Percentiles rank a stretch among this genome's conserved stretches.
Evolutionary conservation across 1,140 invertebrate genomes (phyloP).

Genomic region (Neodiprion pinetum): DNA sequence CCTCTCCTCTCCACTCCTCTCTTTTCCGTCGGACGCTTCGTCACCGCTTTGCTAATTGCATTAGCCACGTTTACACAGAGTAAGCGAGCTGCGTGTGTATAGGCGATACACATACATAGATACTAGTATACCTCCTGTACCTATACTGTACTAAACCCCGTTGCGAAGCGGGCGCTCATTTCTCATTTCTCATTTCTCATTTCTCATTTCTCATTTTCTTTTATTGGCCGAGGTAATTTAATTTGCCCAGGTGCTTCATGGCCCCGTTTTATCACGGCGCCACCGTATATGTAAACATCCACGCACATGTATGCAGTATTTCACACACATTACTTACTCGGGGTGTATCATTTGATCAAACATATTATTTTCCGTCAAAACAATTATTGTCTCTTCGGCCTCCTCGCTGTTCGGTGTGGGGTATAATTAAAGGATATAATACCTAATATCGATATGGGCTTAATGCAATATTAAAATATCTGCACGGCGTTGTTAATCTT

Average conservation of each 20-base stretch:
- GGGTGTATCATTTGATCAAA: no score
- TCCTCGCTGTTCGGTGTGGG: no score
- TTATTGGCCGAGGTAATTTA: slow-evolving; percentile 1
- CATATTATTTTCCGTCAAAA: no score
- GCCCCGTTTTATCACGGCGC: background rate
- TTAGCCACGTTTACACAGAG: background rate
- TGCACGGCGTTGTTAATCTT: no score
- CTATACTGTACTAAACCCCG: background rate
- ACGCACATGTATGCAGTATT: no score
- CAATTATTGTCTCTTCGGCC: no score
- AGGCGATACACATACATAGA: background rate
- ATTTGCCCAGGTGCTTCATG: background rate
- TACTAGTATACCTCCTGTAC: background rate
- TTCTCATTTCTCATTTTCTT: background rate
- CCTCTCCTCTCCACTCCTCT: background rate
- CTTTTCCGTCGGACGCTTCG: background rate
- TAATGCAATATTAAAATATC: no score
- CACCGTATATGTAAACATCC: no score
- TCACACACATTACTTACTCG: no score
- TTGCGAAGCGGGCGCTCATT: background rate
- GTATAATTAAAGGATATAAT: no score
- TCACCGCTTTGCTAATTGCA: slow-evolving; percentile 4
- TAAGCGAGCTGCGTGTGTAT: background rate
- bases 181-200: background rate
- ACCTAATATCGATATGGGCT: no score